phyloP scores from a whole-genome alignment of 1,140 invertebrate genomes.

The Conopomorpha cramerella region DNA sequence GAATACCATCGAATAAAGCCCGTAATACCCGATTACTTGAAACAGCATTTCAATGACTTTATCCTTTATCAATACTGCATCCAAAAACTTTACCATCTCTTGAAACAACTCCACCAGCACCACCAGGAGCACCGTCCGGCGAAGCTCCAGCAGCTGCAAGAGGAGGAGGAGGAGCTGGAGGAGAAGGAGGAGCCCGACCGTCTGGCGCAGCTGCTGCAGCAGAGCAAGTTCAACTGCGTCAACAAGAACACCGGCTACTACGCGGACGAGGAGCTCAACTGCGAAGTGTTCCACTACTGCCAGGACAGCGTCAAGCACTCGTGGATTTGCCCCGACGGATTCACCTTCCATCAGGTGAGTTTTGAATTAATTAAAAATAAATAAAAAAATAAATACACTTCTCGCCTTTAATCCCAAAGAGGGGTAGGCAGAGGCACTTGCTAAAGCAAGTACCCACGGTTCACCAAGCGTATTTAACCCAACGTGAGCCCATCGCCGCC shows the following conservation, averaged over 20 bases:
- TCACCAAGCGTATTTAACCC: too few relatives aligned
- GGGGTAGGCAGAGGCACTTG: too few relatives aligned
- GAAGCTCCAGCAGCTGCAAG: conserved; percentile 30
- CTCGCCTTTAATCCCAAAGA: too few relatives aligned
- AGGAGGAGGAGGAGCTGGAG: conserved; percentile 63
- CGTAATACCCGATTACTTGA: too few relatives aligned
- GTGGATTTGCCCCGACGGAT: conserved; percentile 91
- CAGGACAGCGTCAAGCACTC: conserved; percentile 88
- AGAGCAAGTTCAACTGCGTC: conserved; percentile 83
- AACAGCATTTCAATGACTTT: too few relatives aligned
- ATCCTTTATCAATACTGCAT: too few relatives aligned
- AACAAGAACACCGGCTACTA: conserved; percentile 87
- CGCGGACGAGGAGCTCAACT: conserved; percentile 85
- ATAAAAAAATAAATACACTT: too few relatives aligned
- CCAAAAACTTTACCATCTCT: too few relatives aligned
- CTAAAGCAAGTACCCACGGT: not conserved
- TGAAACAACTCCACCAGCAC: conserved; percentile 6
- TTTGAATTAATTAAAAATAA: not conserved
- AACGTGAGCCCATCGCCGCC: too few relatives aligned
- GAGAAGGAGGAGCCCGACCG: conserved; percentile 87
- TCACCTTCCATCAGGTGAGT: conserved; percentile 86
- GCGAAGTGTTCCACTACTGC: conserved; percentile 94
- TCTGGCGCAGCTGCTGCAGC: conserved; percentile 74
- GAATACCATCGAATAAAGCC: too few relatives aligned
- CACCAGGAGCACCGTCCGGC: conserved; percentile 31